Base-by-base conservation (phyloP, 2,113 vertebrate genomes). In the Lophura nycthemera region DNA sequence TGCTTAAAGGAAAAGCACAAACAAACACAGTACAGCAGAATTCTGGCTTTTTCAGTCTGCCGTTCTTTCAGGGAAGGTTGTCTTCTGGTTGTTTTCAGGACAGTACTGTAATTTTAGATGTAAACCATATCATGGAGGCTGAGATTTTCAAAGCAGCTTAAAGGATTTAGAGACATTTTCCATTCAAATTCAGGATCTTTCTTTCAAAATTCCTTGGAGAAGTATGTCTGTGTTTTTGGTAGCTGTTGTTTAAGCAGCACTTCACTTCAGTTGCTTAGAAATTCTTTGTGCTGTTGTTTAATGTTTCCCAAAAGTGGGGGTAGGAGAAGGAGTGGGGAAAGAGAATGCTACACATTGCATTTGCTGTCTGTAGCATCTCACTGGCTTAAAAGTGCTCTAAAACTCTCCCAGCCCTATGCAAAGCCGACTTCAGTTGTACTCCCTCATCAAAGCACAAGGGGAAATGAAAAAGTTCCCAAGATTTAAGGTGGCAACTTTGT, bases 81-180 rank as follows among this genome's bases (percentile, higher is more conserved):
- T 78, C 47, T 91, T 89, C 65, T 92, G 48, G 61, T 63, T 94
- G 22, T 72, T 95, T 92, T 83, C 88, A 95, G 88, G 72, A 75
- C 61, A 54, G 42, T 11, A 27, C 50, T 83, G 57, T 81, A 95
- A 90, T 90, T 91, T 91, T 75, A 88, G 80, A 86, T 75, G 85
- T 91, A 95, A 95, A 95, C 86, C 77, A 22, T 86, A 91, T 86
- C 73, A 60, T 65, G 73, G 73, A 90, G 76, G 45, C 73, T 90
- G 93, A 96, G 93, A 84, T 94, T 96, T 95, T 94, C 88, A 94
- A 95, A 94, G 94, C 52, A 91, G 88, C 92, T 95, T 94, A 96
- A 95, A 90, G 92, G 92, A 94, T 96, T 95, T 96, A 83, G 80
- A 94, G 80, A 90, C n/a, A 84, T 95, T 96, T 96, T 95, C 92